Percentiles rank a stretch among this genome's conserved stretches.
These are phyloP conservation scores for Tenthredo distinguenda DNA, from an alignment of 2,888 invertebrate species.

Conservation along the genomic window DNA sequence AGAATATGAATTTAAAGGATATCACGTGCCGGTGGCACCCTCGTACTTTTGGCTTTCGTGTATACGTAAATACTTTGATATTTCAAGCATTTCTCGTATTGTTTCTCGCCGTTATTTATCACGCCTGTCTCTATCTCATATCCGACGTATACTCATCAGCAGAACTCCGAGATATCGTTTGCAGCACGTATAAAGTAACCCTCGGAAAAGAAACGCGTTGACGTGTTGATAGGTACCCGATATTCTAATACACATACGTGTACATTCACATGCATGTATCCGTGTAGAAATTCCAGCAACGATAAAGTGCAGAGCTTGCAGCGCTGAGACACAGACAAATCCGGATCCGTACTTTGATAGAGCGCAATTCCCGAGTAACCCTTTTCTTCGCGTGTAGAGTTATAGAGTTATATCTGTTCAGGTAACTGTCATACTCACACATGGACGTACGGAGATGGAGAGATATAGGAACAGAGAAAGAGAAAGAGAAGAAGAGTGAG, in stretches of 20 bases:
- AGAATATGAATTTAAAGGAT: not conserved
- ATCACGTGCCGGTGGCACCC: not conserved
- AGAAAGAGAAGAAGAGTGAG: not conserved
- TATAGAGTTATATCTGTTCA: not conserved
- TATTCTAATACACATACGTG: not conserved
- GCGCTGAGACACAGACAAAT: not conserved
- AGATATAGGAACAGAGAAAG: not conserved
- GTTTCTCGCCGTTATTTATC: not conserved
- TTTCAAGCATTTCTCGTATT: not conserved
- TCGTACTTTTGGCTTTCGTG: conserved; percentile 7
- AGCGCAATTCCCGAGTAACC: conserved; percentile 8
- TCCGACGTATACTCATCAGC: not conserved
- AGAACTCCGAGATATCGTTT: not conserved
- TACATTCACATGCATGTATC: not conserved
- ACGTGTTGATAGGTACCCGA: not conserved
- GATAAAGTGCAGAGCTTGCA: conserved; percentile 14
- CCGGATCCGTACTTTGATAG: not conserved
- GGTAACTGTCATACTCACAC: not conserved
- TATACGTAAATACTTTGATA: not conserved
- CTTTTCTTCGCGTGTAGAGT: not conserved
- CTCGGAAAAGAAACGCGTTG: not conserved
- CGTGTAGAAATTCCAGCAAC: not conserved
- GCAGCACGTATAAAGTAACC: not conserved
- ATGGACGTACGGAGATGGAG: not conserved
- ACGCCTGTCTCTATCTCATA: not conserved